Percentiles rank a stretch among this genome's conserved stretches.
phyloP scores from a whole-genome alignment of 2,888 invertebrate genomes.

The Harmothoe impar region DNA sequence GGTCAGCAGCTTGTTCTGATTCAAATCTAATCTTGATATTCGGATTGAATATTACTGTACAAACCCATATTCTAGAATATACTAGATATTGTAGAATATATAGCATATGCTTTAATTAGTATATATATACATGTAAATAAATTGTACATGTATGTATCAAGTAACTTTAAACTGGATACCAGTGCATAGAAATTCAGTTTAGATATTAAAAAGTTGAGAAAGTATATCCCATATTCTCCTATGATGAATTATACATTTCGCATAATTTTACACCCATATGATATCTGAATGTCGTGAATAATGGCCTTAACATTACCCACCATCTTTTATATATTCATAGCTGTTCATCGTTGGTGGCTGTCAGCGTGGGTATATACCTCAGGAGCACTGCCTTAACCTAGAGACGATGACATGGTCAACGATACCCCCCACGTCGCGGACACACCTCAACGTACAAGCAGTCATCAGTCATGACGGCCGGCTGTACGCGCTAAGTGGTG shows the following conservation, averaged over 20 bases:
- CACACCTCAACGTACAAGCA: conserved; percentile 43
- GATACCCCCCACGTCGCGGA: conserved; percentile 47
- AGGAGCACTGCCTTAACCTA: conserved; percentile 57
- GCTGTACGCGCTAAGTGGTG: conserved; percentile 33
- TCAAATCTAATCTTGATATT: neutral
- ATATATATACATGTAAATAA: no score
- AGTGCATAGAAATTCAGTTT: no score
- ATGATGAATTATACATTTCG: no score
- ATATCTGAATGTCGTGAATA: no score
- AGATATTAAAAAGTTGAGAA: no score
- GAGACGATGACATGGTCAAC: conserved; percentile 61
- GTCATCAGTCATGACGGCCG: conserved; percentile 17
- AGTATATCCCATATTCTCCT: no score
- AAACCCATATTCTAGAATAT: neutral
- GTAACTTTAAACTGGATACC: no score
- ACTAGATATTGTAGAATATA: no score
- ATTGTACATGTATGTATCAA: no score
- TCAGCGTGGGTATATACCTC: conserved; percentile 52
- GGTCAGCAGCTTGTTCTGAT: conserved; percentile 16
- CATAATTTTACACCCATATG: no score
- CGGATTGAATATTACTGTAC: neutral
- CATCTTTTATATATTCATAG: neutral
- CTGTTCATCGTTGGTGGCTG: conserved; percentile 47
- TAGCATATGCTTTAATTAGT: no score
- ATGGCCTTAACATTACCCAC: no score